A percentile compares a stretch with the other conserved stretches of the same genome.
Conservation (phyloP, 2,113 vertebrate genomes). For the Chroicocephalus ridibundus region DNA sequence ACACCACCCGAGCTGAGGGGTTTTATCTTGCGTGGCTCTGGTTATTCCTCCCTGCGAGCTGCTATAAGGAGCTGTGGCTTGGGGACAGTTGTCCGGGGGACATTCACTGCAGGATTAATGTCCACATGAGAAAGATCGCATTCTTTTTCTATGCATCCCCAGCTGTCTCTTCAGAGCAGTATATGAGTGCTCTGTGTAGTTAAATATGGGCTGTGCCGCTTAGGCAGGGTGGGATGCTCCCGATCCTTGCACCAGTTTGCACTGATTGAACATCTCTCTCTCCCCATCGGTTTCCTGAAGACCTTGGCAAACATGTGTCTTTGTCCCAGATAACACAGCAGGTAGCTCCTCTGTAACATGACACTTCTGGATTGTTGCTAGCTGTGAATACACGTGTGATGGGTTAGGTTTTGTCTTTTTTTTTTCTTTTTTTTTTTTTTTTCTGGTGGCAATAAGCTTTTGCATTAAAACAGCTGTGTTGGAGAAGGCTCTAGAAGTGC, state of each 20-base stretch:
- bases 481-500: neutral
- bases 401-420: neutral
- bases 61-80: neutral
- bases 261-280: neutral
- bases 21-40: neutral
- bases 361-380: neutral
- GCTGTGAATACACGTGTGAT: rapidly evolving
- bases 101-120: neutral
- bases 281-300: neutral
- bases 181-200: neutral
- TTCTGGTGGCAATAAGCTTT: neutral
- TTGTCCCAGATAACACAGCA: neutral
- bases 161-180: neutral
- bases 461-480: rapidly evolving
- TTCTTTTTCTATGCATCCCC: rapidly evolving
- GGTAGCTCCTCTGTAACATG: neutral
- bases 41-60: neutral
- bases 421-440: neutral
- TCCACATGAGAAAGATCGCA: neutral
- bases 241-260: neutral
- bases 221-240: neutral
- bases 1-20: neutral
- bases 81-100: neutral
- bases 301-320: neutral
- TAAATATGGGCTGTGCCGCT: neutral